These are phyloP conservation scores for Sinocyclocheilus anshuiensis DNA, from an alignment of 2,113 vertebrate species.

Conservation along the genomic window DNA sequence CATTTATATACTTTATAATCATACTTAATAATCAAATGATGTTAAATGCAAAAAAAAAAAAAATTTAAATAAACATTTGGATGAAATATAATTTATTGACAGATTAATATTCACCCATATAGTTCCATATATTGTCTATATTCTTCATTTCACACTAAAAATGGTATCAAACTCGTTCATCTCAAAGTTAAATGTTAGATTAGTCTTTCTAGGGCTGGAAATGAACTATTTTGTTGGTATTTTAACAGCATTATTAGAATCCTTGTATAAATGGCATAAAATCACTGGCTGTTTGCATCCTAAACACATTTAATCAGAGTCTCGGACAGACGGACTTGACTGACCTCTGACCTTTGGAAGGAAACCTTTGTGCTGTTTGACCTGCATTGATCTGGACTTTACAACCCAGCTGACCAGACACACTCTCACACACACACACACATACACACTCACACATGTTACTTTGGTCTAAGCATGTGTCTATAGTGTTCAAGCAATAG, in stretches of 20 bases:
- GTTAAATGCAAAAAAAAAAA: neutral
- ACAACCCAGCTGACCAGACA: constrained; percentile 71
- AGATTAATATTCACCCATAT: neutral
- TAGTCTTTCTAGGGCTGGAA: neutral
- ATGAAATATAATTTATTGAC: neutral
- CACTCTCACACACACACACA: constrained; percentile 11
- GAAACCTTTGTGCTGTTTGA: constrained; percentile 82
- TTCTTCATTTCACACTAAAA: neutral
- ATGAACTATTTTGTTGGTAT: neutral
- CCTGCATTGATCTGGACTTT: constrained; percentile 82
- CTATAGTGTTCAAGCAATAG: no score
- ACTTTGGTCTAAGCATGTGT: no score
- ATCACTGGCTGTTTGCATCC: constrained; percentile 4
- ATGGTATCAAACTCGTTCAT: neutral
- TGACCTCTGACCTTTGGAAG: constrained; percentile 78
- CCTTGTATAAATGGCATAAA: neutral
- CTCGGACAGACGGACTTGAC: constrained; percentile 68
- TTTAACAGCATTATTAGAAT: constrained; percentile 10
- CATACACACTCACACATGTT: no score
- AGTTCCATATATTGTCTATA: neutral
- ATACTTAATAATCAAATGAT: neutral
- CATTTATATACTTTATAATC: neutral
- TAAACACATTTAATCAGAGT: constrained; percentile 58
- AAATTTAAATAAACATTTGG: no score
- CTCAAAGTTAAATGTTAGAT: neutral